Evolutionary conservation across 2,797 vertebrate species (phyloP), one percentile per base, ranked within the genome.

Genomic region (Pseudopleuronectes americanus): DNA sequence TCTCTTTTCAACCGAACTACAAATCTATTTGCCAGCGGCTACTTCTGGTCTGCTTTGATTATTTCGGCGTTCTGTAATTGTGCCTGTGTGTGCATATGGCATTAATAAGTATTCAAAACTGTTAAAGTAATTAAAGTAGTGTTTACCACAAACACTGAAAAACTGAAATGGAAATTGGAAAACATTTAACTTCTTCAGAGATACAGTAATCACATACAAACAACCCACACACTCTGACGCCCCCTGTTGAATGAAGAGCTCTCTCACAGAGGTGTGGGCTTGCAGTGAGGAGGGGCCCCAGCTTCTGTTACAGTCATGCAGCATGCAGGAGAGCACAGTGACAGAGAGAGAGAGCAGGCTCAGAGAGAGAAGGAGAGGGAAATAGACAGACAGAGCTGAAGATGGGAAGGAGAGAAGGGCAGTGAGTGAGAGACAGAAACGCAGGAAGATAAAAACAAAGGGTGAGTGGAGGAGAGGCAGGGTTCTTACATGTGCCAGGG

Each of bases 401-500:
- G 28, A 51, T 4, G 62, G 43, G 4, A n/a, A 49, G 17, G 67
- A 64, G 64, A 71, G 71, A 43, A 54, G 55, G 49, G 79, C 10
- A 38, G 10, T 9, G 31, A 33, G 31, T 33, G 51, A 59, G 55
- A 10, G 36, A 38, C 36, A 38, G 36, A 38, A 13, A 38, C 36
- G 13, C 3, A 38, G 36, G 36, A 13, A 31, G 28, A 31, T 31
- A 8, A 31, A 2, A 8, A 31, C 28, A 31, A 31, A 31, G 28
- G 28, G 28, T 31, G 14, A 41, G 38, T 5, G 38, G 38, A 12
- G 10, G 13, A 12, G 38, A 41, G 38, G 38, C 10, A 41, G 56
- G 63, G 22, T 70, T 68, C 94, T 94, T 93, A 95, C 94, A 57
- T 93, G 92, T 51, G 80, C 87, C 85, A 88, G 74, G 41, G 79